A percentile compares a stretch with the other conserved stretches of the same genome.
These are phyloP conservation scores for Orthonevra nobilis DNA, from an alignment of 2,888 invertebrate genomes.

Conservation along the genomic window DNA sequence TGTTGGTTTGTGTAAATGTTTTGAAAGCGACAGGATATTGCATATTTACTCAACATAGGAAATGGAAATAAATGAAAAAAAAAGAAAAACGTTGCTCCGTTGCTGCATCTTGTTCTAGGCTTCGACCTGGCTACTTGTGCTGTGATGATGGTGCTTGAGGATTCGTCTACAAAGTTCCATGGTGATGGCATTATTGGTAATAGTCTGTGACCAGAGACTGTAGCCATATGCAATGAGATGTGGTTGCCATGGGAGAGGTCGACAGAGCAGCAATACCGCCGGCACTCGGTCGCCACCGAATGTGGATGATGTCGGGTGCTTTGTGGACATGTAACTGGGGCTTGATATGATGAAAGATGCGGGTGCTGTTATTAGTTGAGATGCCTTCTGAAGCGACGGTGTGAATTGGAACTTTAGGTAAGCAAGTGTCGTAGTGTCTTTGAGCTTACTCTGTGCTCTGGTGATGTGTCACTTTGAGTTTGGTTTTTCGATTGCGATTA, in stretches of 20 bases:
- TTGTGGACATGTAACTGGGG: constrained; percentile 50
- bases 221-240: no score
- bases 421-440: no score
- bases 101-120: constrained; percentile 38
- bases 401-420: no score
- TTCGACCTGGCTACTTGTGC: constrained; percentile 52
- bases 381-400: no score
- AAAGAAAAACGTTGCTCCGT: constrained; percentile 67
- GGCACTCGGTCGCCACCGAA: background rate
- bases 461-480: no score
- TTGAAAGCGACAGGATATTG: constrained; percentile 72
- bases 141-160: constrained; percentile 44
- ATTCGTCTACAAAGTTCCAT: constrained; percentile 25
- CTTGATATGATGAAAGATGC: constrained; percentile 42
- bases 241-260: no score
- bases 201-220: constrained; percentile 36
- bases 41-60: constrained; percentile 72
- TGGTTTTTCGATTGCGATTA: no score
- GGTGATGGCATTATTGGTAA: constrained; percentile 55
- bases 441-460: no score
- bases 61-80: constrained; percentile 72
- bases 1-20: constrained; percentile 69
- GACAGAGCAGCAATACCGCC: background rate
- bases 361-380: constrained; percentile 45
- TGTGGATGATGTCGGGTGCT: constrained; percentile 42